phyloP scores from a whole-genome alignment of 2,888 invertebrate species.

The Eulithis testata region DNA sequence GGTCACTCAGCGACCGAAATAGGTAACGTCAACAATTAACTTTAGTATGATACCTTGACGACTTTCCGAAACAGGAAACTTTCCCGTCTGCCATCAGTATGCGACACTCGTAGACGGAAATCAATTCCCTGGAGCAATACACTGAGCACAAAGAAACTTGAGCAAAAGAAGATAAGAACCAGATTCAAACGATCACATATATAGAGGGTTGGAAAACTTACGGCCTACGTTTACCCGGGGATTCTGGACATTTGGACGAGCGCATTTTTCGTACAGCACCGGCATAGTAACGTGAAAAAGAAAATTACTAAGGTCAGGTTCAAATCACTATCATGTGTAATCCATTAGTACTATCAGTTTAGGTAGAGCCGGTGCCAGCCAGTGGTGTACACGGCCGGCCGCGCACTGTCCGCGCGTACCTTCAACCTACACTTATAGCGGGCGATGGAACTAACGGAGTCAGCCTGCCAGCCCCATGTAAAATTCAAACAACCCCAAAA shows the following conservation, averaged over 20 bases:
- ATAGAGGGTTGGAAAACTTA: slow-evolving; percentile 64
- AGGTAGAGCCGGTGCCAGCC: slow-evolving; percentile 68
- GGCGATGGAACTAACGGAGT: slow-evolving; percentile 60
- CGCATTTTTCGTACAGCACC: slow-evolving; percentile 70
- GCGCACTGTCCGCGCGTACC: slow-evolving; percentile 74
- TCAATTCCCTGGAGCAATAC: slow-evolving; percentile 47
- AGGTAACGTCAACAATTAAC: slow-evolving; percentile 57
- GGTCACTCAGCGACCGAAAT: slow-evolving; percentile 53
- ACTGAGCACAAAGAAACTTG: slow-evolving; percentile 45
- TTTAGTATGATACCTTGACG: slow-evolving; percentile 49
- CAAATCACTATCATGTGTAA: slow-evolving; percentile 66
- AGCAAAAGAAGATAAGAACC: slow-evolving; percentile 47
- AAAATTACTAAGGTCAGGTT: slow-evolving; percentile 63
- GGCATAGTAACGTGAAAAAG: slow-evolving; percentile 63
- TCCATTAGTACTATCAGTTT: slow-evolving; percentile 60
- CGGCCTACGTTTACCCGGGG: slow-evolving; percentile 67
- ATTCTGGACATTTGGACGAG: slow-evolving; percentile 66
- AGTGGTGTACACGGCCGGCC: slow-evolving; percentile 75
- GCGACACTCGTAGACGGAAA: slow-evolving; percentile 52
- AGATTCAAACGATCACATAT: slow-evolving; percentile 51
- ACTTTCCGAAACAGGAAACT: slow-evolving; percentile 56
- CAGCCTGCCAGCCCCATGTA: slow-evolving; percentile 68
- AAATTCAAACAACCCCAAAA: slow-evolving; percentile 73
- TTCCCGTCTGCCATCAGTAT: slow-evolving; percentile 58
- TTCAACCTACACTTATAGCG: slow-evolving; percentile 72